phyloP scores from a whole-genome alignment of 1,140 invertebrate genomes.

The Bombus confusus region DNA sequence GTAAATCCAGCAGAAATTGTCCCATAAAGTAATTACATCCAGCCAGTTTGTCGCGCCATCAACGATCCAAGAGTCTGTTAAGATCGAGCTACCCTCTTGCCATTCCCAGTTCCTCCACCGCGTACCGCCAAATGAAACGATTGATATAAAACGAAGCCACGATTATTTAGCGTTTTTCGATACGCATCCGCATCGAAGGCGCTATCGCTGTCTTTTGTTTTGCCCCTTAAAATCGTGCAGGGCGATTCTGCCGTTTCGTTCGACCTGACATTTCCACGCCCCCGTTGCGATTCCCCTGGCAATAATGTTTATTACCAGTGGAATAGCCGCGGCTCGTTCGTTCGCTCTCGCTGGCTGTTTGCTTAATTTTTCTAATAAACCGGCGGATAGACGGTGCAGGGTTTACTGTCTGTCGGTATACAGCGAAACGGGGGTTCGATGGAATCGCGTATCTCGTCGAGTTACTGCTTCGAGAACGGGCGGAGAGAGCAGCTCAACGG shows the following conservation, averaged over 20 bases:
- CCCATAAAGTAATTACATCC: conserved; percentile 12
- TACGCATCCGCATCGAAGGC: conserved; percentile 55
- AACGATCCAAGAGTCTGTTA: not conserved
- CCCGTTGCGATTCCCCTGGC: conserved; percentile 5
- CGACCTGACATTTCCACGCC: conserved; percentile 3
- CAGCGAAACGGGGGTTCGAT: not conserved
- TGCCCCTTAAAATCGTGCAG: conserved; percentile 11
- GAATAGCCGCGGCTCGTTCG: not conserved
- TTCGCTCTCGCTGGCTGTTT: conserved; percentile 24
- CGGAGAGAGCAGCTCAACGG: not conserved
- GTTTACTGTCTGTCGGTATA: not conserved
- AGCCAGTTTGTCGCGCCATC: not conserved
- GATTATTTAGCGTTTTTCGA: conserved; percentile 79
- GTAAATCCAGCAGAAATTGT: not conserved
- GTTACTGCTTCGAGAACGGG: not conserved
- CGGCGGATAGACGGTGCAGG: not conserved
- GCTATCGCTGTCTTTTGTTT: conserved; percentile 65
- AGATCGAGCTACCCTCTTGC: not conserved
- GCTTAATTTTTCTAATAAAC: conserved; percentile 46
- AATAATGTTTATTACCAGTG: conserved; percentile 52
- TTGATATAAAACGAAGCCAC: conserved; percentile 72
- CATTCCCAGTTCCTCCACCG: not conserved
- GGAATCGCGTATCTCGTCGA: not conserved
- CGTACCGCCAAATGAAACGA: conserved; percentile 72
- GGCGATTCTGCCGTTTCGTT: not conserved